These are phyloP conservation scores for Globia sparganii DNA, from an alignment of 2,888 invertebrate genomes.

Conservation along the genomic window DNA sequence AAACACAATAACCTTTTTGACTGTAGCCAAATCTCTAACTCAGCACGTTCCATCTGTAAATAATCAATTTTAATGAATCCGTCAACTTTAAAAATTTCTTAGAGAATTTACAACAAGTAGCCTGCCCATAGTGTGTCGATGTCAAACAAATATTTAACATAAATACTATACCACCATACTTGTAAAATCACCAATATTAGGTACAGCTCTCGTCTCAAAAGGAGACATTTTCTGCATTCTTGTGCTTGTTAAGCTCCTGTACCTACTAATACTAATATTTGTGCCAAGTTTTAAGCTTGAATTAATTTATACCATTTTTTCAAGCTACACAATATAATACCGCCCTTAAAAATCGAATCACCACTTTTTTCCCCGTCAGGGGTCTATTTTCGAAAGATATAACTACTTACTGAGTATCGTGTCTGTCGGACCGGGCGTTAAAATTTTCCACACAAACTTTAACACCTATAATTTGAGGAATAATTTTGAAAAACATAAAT, in stretches of 20 bases:
- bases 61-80: conserved; percentile 32
- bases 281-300: too few species aligned
- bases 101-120: conserved; percentile 7
- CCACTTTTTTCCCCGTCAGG: too few species aligned
- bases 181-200: conserved; percentile 15
- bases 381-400: too few species aligned
- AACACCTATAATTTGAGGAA: too few species aligned
- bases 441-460: too few species aligned
- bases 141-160: conserved; percentile 20
- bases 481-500: too few species aligned
- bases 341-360: too few species aligned
- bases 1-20: conserved; percentile 24
- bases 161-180: conserved; percentile 4
- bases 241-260: conserved; percentile 8
- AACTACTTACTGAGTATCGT: too few species aligned
- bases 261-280: too few species aligned
- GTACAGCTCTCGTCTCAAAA: conserved; percentile 6
- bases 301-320: too few species aligned
- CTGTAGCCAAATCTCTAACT: conserved; percentile 1
- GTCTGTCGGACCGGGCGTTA: too few species aligned
- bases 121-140: neutral
- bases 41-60: conserved; percentile 25
- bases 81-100: conserved; percentile 11
- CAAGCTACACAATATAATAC: too few species aligned
- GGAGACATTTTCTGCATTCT: conserved; percentile 20